phyloP scores from a whole-genome alignment of 2,797 vertebrate genomes.

The Liasis olivaceus region DNA sequence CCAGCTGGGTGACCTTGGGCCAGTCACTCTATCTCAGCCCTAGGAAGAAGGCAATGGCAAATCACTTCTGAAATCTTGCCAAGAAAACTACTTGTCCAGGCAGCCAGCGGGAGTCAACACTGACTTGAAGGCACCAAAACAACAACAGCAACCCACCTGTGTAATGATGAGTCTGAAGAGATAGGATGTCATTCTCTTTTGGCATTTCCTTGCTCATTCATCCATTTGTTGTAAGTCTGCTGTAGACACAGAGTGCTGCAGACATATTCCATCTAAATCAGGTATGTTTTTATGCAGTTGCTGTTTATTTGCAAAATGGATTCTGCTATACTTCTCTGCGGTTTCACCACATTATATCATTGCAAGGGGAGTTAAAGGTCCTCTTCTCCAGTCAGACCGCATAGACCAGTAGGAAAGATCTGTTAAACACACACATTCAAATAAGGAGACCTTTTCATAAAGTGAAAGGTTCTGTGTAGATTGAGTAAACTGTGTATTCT shows the following conservation, averaged over 20 bases:
- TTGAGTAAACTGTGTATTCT: not conserved
- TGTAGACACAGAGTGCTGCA: not conserved
- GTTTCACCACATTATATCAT: not conserved
- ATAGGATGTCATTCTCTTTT: not conserved
- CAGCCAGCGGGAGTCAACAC: not conserved
- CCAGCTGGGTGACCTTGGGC: not conserved
- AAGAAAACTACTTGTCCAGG: not conserved
- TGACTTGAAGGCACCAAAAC: not conserved
- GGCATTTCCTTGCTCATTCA: not conserved
- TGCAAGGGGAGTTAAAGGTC: not conserved
- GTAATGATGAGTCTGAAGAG: not conserved
- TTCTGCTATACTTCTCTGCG: not conserved
- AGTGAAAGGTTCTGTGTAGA: not conserved
- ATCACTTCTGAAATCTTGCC: too few relatives aligned
- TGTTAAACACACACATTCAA: not conserved
- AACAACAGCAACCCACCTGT: not conserved
- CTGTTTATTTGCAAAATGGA: not conserved
- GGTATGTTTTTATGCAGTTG: not conserved
- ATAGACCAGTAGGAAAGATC: not conserved
- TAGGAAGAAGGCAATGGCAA: not conserved
- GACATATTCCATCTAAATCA: not conserved
- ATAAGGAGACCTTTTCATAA: not conserved
- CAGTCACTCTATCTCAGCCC: not conserved
- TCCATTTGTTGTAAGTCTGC: not conserved
- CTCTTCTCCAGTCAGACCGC: not conserved